A percentile compares a stretch with the other conserved stretches of the same genome.
Conservation (phyloP, 1,140 invertebrate species). For the Latrodectus geometricus region DNA sequence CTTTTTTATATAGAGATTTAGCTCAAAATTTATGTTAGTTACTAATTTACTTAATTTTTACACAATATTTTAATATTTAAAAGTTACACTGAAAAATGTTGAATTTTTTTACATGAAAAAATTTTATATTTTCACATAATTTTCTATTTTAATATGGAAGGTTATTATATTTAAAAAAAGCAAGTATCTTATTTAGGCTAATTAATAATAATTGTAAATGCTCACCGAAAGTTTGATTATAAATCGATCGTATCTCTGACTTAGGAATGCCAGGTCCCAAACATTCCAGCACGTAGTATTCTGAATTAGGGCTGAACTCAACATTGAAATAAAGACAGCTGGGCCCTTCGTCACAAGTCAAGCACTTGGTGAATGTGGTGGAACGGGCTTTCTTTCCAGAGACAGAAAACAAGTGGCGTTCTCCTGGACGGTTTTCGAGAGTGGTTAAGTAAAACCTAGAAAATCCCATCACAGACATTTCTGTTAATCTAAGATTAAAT, state of each 20-base stretch:
- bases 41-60: no score
- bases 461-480: no score
- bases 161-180: no score
- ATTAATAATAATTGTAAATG: background rate
- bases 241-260: slow-evolving; percentile 76
- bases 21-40: no score
- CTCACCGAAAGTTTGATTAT: slow-evolving; percentile 60
- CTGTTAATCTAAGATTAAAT: no score
- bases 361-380: slow-evolving; percentile 39
- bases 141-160: no score
- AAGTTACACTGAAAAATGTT: no score
- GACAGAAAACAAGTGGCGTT: slow-evolving; percentile 75
- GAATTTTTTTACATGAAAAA: no score
- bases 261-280: slow-evolving; percentile 86
- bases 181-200: no score
- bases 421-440: slow-evolving; percentile 81
- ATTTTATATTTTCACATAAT: no score
- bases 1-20: no score
- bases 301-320: slow-evolving; percentile 78
- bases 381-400: slow-evolving; percentile 33
- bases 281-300: slow-evolving; percentile 85
- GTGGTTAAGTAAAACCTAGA: slow-evolving; percentile 87
- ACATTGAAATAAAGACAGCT: slow-evolving; percentile 68
- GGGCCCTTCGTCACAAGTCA: slow-evolving; percentile 54
- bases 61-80: no score